Percentiles rank a stretch among this genome's conserved stretches.
phyloP scores from a whole-genome alignment of 2,888 invertebrate species.

The Drosophila pseudotalamancana region DNA sequence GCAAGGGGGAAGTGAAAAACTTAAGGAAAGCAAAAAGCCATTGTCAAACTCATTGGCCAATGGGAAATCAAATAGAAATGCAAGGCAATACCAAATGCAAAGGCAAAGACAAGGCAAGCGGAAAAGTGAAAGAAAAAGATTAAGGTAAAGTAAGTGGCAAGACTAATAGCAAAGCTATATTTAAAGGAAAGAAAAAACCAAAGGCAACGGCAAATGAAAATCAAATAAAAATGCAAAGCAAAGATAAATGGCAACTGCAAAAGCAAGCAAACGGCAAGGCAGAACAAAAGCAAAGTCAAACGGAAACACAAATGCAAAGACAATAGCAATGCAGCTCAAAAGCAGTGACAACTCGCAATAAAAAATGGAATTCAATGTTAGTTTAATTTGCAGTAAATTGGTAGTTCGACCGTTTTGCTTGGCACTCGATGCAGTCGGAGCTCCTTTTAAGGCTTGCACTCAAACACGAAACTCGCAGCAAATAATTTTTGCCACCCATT shows the following conservation, averaged over 20 bases:
- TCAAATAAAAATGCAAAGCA: too few species aligned
- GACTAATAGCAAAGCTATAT: neutral
- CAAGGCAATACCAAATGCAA: neutral
- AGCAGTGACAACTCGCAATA: neutral
- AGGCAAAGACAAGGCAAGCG: neutral
- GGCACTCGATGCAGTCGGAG: conserved; percentile 3
- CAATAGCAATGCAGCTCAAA: too few species aligned
- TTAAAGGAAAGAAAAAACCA: too few species aligned
- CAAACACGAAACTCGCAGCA: conserved; percentile 46
- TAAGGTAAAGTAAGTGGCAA: too few species aligned
- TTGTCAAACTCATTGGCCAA: too few species aligned
- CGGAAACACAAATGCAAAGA: too few species aligned
- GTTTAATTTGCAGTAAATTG: neutral
- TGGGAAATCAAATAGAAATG: neutral
- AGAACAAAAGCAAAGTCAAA: neutral
- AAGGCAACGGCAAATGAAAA: too few species aligned
- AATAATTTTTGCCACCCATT: conserved; percentile 54
- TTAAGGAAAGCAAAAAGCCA: too few species aligned
- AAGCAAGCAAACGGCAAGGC: too few species aligned
- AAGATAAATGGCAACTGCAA: neutral
- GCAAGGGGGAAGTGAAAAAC: too few species aligned
- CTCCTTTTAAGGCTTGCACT: conserved; percentile 41
- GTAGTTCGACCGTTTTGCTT: conserved; percentile 1
- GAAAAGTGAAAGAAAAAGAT: too few species aligned
- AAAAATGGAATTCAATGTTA: too few species aligned